phyloP scores from a whole-genome alignment of 2,113 vertebrate species.

The Ivindomyrus marchei region DNA sequence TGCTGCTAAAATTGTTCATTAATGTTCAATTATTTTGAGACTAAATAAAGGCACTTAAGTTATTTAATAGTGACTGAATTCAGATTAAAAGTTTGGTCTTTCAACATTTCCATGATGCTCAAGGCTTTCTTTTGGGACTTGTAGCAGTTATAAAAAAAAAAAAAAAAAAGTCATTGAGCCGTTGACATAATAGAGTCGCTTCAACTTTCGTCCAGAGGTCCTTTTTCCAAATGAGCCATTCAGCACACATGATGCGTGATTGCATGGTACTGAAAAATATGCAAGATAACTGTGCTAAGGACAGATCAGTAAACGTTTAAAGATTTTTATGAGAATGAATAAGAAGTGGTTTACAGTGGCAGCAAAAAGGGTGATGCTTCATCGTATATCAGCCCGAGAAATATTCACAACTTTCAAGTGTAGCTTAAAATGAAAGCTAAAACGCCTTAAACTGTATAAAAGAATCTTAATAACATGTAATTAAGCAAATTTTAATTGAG shows the following conservation, averaged over 20 bases:
- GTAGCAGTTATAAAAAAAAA: neutral
- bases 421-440: neutral
- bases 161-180: neutral
- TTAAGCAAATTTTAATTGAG: conserved; percentile 13
- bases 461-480: conserved; percentile 5
- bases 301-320: neutral
- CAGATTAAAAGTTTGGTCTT: neutral
- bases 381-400: neutral
- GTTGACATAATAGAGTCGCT: neutral
- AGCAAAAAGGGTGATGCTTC: neutral
- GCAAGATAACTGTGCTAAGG: neutral
- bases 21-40: neutral
- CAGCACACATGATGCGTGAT: neutral
- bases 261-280: neutral
- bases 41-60: neutral
- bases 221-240: neutral
- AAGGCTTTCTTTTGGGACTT: neutral
- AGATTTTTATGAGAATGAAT: neutral
- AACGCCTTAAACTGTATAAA: neutral
- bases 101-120: neutral
- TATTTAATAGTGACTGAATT: neutral
- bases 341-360: neutral
- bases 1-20: neutral
- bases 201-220: neutral
- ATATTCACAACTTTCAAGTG: neutral